Evolutionary conservation across 2,888 invertebrate species (phyloP).

Genomic region (Diachrysia chrysitis): DNA sequence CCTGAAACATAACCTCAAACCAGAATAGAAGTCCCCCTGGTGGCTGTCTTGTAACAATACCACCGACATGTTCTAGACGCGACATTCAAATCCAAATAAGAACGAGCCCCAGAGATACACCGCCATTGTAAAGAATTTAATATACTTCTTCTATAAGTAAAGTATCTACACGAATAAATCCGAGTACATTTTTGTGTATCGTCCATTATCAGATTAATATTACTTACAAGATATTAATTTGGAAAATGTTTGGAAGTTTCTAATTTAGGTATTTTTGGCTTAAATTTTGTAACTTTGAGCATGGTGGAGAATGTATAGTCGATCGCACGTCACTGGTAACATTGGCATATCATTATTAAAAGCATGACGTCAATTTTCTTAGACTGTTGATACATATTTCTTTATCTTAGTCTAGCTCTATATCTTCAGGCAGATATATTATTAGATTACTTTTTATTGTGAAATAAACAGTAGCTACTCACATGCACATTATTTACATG

Average conservation of each 20-base stretch:
- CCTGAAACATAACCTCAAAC: not conserved
- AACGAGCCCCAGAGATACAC: not conserved
- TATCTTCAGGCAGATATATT: too few species aligned
- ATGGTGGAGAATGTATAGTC: too few species aligned
- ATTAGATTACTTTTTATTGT: too few species aligned
- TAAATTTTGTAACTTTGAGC: too few species aligned
- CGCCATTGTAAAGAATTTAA: slow-evolving; percentile 2
- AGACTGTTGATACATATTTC: too few species aligned
- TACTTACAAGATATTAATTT: not conserved
- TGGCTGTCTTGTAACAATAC: not conserved
- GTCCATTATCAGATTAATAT: not conserved
- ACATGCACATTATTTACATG: too few species aligned
- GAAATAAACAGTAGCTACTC: too few species aligned
- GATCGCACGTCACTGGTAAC: too few species aligned
- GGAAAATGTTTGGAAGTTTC: not conserved
- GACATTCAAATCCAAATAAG: not conserved
- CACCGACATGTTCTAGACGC: not conserved
- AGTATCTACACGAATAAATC: not conserved
- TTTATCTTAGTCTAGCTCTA: too few species aligned
- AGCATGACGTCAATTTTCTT: too few species aligned
- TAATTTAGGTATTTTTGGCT: too few species aligned
- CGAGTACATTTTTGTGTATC: not conserved
- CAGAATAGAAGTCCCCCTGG: not conserved
- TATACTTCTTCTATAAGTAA: not conserved
- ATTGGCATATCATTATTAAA: too few species aligned